A percentile compares a stretch with the other conserved stretches of the same genome.
phyloP scores from a whole-genome alignment of 1,140 invertebrate genomes.

The Drosophila prosaltans region DNA sequence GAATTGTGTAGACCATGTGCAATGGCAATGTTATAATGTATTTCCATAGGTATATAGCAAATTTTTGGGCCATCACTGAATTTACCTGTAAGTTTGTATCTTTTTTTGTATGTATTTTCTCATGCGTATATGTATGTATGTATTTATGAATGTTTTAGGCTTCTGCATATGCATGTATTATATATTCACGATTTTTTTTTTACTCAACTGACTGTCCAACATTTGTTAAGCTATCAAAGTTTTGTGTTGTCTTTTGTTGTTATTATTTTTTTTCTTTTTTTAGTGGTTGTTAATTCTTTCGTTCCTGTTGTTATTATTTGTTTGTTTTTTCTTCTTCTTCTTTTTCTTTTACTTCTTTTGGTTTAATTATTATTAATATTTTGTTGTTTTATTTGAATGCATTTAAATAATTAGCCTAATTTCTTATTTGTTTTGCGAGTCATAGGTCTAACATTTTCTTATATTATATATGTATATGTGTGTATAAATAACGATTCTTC shows the following conservation, averaged over 20 bases:
- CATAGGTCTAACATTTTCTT: conserved; percentile 18
- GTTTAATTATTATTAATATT: not conserved
- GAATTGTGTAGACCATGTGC: no score
- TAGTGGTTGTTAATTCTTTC: not conserved
- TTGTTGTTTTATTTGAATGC: conserved; percentile 10
- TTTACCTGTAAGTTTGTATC: no score
- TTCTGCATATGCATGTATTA: not conserved
- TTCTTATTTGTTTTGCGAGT: conserved; percentile 20
- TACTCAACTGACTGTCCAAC: not conserved
- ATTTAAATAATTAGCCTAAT: conserved; percentile 19
- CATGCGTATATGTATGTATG: conserved; percentile 12
- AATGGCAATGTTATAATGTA: no score
- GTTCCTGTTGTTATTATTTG: not conserved
- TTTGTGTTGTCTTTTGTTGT: not conserved
- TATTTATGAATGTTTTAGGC: conserved; percentile 14
- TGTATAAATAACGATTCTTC: conserved; percentile 20
- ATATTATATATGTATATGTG: conserved; percentile 19
- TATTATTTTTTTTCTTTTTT: not conserved
- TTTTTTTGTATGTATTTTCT: not conserved
- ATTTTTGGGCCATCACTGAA: no score
- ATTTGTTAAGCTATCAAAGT: not conserved
- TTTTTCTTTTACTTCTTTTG: not conserved
- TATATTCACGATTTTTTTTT: conserved; percentile 1
- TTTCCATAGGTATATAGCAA: no score
- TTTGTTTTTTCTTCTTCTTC: not conserved